Evolutionary conservation across 2,888 invertebrate species (phyloP).

Genomic region (Meghimatium bilineatum): DNA sequence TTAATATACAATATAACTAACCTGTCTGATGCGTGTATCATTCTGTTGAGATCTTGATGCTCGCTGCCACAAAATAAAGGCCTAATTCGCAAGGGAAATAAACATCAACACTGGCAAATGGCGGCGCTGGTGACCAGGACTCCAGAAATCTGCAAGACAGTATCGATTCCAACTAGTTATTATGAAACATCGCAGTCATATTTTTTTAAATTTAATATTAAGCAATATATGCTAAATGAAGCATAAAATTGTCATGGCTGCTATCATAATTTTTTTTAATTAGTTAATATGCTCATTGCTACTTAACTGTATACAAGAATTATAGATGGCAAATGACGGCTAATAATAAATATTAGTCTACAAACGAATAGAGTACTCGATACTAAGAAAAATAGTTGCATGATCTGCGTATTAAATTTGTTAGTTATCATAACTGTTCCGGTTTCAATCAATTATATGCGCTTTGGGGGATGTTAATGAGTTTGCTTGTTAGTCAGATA

Average conservation of each 20-base stretch:
- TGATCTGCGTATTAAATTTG: neutral
- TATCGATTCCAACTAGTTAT: neutral
- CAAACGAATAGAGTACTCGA: neutral
- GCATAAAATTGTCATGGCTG: neutral
- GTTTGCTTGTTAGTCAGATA: too few relatives aligned
- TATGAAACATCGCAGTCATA: neutral
- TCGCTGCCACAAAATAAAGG: neutral
- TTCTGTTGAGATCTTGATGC: neutral
- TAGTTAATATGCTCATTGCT: neutral
- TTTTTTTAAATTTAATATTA: neutral
- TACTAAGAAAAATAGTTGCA: neutral
- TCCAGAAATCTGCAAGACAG: neutral
- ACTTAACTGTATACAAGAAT: neutral
- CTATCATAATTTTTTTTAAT: neutral
- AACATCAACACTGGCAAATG: constrained; percentile 36
- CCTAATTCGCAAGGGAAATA: neutral
- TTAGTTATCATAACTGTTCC: neutral
- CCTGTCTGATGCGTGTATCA: constrained; percentile 34
- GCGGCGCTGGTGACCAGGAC: constrained; percentile 19
- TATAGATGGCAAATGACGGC: neutral
- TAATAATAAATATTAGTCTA: neutral
- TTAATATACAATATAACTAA: neutral
- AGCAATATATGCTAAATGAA: neutral
- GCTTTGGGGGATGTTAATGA: too few relatives aligned
- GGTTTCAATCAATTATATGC: too few relatives aligned